A percentile compares a stretch with the other conserved stretches of the same genome.
Evolutionary conservation across 2,888 invertebrate species (phyloP).

Genomic region (Punctoribates punctum): DNA sequence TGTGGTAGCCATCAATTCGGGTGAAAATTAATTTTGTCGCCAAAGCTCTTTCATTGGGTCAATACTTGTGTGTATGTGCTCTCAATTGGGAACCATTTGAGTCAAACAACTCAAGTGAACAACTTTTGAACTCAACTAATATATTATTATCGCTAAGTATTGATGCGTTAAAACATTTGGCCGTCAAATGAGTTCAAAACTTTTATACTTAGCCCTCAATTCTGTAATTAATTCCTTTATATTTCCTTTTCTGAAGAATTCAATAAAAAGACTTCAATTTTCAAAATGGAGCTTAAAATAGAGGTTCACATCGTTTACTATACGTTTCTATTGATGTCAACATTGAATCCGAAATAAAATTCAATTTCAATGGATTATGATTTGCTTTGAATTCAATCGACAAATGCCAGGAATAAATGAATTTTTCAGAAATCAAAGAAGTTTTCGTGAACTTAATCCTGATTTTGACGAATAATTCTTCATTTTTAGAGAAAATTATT

Average conservation of each 20-base stretch:
- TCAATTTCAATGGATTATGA: no score
- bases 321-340: no score
- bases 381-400: no score
- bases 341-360: no score
- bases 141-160: slow-evolving; percentile 26
- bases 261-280: no score
- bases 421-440: no score
- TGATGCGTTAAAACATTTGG: neutral
- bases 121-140: neutral
- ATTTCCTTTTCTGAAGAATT: neutral
- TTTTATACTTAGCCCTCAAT: neutral
- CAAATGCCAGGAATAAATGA: no score
- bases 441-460: no score
- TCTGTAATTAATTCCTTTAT: neutral
- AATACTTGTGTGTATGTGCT: neutral
- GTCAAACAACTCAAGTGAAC: slow-evolving; percentile 20
- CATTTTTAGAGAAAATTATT: no score
- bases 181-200: neutral
- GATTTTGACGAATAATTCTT: no score
- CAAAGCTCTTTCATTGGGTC: neutral
- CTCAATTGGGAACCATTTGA: neutral
- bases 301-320: no score
- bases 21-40: slow-evolving; percentile 25
- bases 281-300: no score
- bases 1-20: slow-evolving; percentile 7